phyloP scores from a whole-genome alignment of 2,113 vertebrate genomes.

The Aegithalos caudatus region DNA sequence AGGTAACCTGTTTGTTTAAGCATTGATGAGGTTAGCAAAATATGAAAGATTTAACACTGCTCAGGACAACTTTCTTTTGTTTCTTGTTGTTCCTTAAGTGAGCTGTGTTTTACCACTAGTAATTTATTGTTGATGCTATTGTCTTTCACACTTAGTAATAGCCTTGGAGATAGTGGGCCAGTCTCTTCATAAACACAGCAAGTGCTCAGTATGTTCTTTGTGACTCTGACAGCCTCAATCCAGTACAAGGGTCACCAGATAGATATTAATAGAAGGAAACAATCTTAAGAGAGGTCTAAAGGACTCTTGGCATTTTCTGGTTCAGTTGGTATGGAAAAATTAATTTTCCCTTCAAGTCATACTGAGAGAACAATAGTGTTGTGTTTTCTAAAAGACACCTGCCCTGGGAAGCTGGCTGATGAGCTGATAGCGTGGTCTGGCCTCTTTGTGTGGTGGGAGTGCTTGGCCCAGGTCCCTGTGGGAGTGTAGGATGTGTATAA shows the following conservation, averaged over 20 bases:
- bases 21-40: background rate
- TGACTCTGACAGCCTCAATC: background rate
- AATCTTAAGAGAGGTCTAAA: background rate
- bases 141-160: background rate
- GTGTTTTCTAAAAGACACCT: background rate
- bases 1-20: background rate
- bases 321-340: background rate
- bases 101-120: background rate
- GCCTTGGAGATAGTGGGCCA: background rate
- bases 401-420: background rate
- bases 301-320: background rate
- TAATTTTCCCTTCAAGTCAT: background rate
- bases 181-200: background rate
- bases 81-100: background rate
- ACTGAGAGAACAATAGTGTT: fast-evolving
- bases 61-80: background rate
- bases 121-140: background rate
- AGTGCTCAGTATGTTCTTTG: background rate
- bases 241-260: background rate
- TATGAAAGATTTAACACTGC: background rate
- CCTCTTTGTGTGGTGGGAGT: background rate
- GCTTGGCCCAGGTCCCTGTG: background rate
- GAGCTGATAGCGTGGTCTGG: fast-evolving
- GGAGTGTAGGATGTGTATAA: background rate
- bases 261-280: background rate